Evolutionary conservation across 2,797 vertebrate genomes (phyloP).

Genomic region (Gambelia wislizenii): DNA sequence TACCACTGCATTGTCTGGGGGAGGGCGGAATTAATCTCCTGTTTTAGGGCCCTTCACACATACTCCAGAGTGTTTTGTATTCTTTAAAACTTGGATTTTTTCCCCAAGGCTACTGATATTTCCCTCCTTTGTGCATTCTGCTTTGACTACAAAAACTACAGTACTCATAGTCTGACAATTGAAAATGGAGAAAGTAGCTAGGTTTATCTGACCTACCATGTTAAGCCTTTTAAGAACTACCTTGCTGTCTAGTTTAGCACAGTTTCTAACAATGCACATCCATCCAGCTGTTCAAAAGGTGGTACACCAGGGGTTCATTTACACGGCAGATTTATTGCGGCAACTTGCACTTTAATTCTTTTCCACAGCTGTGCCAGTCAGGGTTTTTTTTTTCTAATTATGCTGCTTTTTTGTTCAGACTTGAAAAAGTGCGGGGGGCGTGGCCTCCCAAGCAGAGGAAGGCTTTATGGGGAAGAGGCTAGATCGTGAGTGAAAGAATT

Average conservation of each 20-base stretch:
- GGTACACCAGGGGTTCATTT: not conserved
- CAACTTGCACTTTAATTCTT: too few species aligned
- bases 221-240: not conserved
- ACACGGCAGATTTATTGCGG: too few species aligned
- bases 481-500: too few species aligned
- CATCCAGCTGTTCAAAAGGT: not conserved
- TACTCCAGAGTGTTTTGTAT: not conserved
- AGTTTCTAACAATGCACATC: not conserved
- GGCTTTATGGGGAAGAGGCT: too few species aligned
- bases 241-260: not conserved
- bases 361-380: too few species aligned
- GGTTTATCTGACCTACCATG: not conserved
- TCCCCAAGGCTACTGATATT: not conserved
- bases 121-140: not conserved
- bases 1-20: not conserved
- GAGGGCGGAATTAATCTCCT: not conserved
- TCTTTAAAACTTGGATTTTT: not conserved
- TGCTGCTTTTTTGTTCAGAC: too few species aligned
- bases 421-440: too few species aligned
- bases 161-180: not conserved
- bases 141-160: not conserved
- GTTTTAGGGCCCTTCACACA: too few species aligned
- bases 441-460: too few species aligned
- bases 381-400: too few species aligned
- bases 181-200: not conserved